Conservation (phyloP, 2,888 invertebrate species). For the Drosophila melanosoma region DNA sequence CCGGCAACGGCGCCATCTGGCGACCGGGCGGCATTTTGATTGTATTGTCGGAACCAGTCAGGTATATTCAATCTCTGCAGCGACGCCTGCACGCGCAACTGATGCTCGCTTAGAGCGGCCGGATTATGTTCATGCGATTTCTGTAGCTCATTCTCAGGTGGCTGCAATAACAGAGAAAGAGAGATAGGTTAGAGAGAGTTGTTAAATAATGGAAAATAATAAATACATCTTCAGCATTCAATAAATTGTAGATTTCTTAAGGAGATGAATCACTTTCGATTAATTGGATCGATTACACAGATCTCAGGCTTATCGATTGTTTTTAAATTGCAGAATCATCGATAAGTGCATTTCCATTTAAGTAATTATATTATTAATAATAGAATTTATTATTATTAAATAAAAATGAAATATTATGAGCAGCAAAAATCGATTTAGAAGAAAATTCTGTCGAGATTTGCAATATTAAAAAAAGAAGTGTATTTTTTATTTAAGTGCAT, state of each 20-base stretch:
- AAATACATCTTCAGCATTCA: too few relatives aligned
- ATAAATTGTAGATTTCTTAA: neutral
- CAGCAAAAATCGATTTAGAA: neutral
- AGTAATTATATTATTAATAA: neutral
- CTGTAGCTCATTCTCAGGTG: slow-evolving; percentile 97
- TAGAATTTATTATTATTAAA: neutral
- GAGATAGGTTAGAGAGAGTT: neutral
- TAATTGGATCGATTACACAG: neutral
- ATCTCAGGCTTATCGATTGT: neutral
- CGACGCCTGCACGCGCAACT: slow-evolving; percentile 96
- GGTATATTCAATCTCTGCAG: slow-evolving; percentile 97
- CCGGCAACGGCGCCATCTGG: slow-evolving; percentile 61
- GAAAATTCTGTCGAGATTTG: neutral
- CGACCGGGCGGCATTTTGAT: slow-evolving; percentile 75
- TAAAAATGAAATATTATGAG: neutral
- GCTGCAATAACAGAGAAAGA: slow-evolving; percentile 86
- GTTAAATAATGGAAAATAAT: neutral
- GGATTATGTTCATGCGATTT: slow-evolving; percentile 87
- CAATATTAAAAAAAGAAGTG: neutral
- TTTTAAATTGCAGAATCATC: neutral
- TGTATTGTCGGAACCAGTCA: slow-evolving; percentile 92
- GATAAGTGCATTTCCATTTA: neutral
- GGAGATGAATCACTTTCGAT: neutral
- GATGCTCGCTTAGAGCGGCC: slow-evolving; percentile 95
- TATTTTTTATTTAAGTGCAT: neutral